A percentile compares a stretch with the other conserved stretches of the same genome.
Evolutionary conservation across 2,888 invertebrate genomes (phyloP).

Genomic region (Tridacna gigas): DNA sequence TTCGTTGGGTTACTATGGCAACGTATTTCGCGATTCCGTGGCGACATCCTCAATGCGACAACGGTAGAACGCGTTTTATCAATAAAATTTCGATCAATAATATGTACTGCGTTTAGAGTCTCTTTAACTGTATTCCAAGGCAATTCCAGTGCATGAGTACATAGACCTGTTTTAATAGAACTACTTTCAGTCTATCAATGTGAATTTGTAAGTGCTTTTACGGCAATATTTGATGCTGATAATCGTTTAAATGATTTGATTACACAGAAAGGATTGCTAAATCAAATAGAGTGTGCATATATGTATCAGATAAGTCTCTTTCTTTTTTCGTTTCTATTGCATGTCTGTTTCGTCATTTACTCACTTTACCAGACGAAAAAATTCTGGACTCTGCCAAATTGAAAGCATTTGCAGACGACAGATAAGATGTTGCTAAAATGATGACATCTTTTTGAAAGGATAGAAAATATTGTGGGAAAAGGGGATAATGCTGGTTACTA

Average conservation of each 20-base stretch:
- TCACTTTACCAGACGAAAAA: neutral
- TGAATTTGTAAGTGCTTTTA: too few relatives aligned
- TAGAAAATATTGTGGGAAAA: too few relatives aligned
- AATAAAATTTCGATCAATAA: constrained; percentile 25
- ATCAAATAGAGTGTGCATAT: too few relatives aligned
- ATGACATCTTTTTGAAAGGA: neutral
- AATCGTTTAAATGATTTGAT: too few relatives aligned
- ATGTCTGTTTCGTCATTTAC: neutral
- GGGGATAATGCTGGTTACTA: neutral
- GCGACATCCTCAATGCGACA: constrained; percentile 22
- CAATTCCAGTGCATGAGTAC: too few relatives aligned
- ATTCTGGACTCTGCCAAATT: neutral
- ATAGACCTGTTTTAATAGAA: too few relatives aligned
- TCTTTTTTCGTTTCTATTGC: too few relatives aligned
- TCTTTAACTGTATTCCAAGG: neutral
- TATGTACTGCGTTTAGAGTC: constrained; percentile 8
- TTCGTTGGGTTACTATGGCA: constrained; percentile 23
- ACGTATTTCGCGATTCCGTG: constrained; percentile 23
- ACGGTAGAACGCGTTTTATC: constrained; percentile 4
- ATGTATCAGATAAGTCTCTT: too few relatives aligned
- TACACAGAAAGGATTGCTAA: too few relatives aligned
- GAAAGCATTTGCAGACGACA: neutral
- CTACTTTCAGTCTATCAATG: too few relatives aligned
- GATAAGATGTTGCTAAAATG: neutral
- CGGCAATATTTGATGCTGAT: too few relatives aligned